phyloP scores from a whole-genome alignment of 2,888 invertebrate species.

The Clostera curtula region DNA sequence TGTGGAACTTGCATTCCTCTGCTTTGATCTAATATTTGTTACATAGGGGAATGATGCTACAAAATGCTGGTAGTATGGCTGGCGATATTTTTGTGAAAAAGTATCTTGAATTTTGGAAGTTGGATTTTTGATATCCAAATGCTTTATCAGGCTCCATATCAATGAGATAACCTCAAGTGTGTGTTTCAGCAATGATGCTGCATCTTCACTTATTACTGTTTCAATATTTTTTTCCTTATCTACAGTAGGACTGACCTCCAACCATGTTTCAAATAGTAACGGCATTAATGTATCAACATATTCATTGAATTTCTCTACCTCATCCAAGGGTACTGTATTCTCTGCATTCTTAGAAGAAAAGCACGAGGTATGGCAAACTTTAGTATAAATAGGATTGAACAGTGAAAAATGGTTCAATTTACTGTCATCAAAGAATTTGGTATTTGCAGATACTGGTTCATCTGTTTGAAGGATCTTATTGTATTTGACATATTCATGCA shows the following conservation, averaged over 20 bases:
- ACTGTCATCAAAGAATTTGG: slow-evolving; percentile 34
- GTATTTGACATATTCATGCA: slow-evolving; percentile 45
- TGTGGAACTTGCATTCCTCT: slow-evolving; percentile 26
- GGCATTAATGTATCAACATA: slow-evolving; percentile 83
- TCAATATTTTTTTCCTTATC: slow-evolving; percentile 52
- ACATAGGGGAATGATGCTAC: slow-evolving; percentile 75
- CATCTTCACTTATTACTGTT: slow-evolving; percentile 76
- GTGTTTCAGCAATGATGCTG: slow-evolving; percentile 76
- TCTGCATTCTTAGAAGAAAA: slow-evolving; percentile 56
- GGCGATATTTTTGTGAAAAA: slow-evolving; percentile 70
- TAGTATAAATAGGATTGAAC: slow-evolving; percentile 41
- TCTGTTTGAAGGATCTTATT: slow-evolving; percentile 30
- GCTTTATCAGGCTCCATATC: slow-evolving; percentile 65
- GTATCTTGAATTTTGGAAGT: slow-evolving; percentile 56
- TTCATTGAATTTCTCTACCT: slow-evolving; percentile 68
- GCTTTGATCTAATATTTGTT: slow-evolving; percentile 52
- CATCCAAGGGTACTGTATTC: slow-evolving; percentile 43
- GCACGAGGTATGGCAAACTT: slow-evolving; percentile 51
- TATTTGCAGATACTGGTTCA: slow-evolving; percentile 18
- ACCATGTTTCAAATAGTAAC: slow-evolving; percentile 87
- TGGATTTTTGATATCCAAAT: slow-evolving; percentile 43
- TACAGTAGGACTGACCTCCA: slow-evolving; percentile 80
- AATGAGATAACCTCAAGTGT: slow-evolving; percentile 77
- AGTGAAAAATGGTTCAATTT: slow-evolving; percentile 43
- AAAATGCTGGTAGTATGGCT: slow-evolving; percentile 72